phyloP scores from a whole-genome alignment of 2,113 vertebrate species.

The Pygathrix nemaeus region DNA sequence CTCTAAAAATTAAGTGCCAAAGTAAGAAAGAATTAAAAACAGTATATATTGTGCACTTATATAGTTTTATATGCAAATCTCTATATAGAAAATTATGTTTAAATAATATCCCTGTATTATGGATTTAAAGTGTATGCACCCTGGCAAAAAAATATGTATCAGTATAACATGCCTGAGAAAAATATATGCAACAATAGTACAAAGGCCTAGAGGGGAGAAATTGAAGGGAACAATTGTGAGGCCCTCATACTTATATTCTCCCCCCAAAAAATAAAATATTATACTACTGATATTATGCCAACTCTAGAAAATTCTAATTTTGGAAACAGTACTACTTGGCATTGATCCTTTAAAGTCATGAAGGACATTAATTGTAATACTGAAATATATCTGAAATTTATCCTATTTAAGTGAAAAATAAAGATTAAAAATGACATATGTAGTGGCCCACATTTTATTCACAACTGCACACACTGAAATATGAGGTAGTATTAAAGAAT shows the following conservation, averaged over 20 bases:
- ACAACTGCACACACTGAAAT: neutral
- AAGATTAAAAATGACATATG: neutral
- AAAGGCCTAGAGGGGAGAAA: neutral
- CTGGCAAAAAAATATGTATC: neutral
- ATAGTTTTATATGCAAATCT: neutral
- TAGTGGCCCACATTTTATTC: neutral
- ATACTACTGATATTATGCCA: neutral
- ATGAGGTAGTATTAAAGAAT: neutral
- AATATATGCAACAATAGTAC: neutral
- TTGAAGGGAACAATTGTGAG: neutral
- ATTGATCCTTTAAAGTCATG: neutral
- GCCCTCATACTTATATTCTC: conserved; percentile 12
- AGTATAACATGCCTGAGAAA: neutral
- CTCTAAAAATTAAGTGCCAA: neutral
- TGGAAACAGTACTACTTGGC: neutral
- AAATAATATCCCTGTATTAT: neutral
- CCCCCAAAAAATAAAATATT: neutral
- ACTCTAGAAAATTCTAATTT: conserved; percentile 14
- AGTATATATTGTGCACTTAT: neutral
- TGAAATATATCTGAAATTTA: conserved; percentile 33
- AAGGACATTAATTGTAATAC: neutral
- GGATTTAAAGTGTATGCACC: neutral
- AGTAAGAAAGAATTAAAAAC: neutral
- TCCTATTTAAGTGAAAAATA: conserved; percentile 32
- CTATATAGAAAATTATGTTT: conserved; percentile 43